Percentiles rank a stretch among this genome's conserved stretches.
Evolutionary conservation across 2,113 vertebrate species (phyloP).

Genomic region (Syrmaticus mikado): DNA sequence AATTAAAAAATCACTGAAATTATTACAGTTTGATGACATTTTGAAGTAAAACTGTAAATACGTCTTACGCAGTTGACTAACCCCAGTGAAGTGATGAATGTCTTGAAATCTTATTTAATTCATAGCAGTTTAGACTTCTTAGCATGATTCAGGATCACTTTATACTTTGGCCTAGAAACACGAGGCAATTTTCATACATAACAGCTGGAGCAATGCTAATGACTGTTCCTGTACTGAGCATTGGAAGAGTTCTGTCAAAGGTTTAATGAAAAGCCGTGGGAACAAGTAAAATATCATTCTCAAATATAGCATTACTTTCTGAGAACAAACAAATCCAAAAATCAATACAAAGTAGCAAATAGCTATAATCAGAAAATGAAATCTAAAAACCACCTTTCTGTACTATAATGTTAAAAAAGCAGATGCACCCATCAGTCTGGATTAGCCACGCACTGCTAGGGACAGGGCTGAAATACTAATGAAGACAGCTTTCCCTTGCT

Average conservation of each 20-base stretch:
- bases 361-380: not conserved
- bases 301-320: not conserved
- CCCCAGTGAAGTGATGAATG: not conserved
- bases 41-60: not conserved
- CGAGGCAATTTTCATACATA: not conserved
- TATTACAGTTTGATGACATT: not conserved
- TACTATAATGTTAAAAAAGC: not conserved
- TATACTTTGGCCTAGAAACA: not conserved
- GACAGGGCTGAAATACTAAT: not conserved
- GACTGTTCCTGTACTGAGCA: not conserved
- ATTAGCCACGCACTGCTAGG: not conserved
- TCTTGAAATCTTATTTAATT: slow-evolving; percentile 14
- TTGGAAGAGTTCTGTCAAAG: not conserved
- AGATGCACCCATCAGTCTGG: not conserved
- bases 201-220: not conserved
- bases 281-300: not conserved
- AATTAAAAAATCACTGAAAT: not conserved
- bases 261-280: not conserved
- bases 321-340: not conserved
- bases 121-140: not conserved
- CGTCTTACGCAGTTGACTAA: not conserved
- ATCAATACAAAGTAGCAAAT: not conserved
- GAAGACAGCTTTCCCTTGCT: not conserved
- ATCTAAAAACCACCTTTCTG: not conserved
- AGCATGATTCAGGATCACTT: not conserved